A percentile compares a stretch with the other conserved stretches of the same genome.
These are phyloP conservation scores for Halcyon badia DNA, from an alignment of 2,797 vertebrate genomes.

Conservation along the genomic window DNA sequence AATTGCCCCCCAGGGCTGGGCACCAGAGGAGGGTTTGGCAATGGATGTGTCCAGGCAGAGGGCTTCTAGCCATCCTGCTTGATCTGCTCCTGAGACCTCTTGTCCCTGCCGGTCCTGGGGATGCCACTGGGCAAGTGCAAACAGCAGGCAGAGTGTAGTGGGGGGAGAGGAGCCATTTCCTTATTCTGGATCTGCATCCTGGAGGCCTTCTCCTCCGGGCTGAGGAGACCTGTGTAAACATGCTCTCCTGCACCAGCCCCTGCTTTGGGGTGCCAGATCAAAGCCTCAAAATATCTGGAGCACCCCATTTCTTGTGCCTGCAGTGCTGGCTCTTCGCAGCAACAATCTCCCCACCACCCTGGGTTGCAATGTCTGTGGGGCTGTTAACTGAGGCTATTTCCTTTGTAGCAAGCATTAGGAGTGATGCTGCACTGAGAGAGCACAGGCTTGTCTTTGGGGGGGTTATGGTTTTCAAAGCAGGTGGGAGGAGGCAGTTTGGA, in stretches of 20 bases:
- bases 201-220: background rate
- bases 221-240: background rate
- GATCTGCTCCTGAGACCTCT: background rate
- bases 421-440: rapidly evolving
- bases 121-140: background rate
- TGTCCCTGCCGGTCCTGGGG: background rate
- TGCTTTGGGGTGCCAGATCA: background rate
- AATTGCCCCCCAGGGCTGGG: background rate
- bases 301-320: background rate
- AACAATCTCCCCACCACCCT: background rate
- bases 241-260: background rate
- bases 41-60: background rate
- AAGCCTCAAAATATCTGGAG: background rate
- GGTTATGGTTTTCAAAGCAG: background rate
- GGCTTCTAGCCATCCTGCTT: background rate
- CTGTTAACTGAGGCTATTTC: background rate
- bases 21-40: background rate
- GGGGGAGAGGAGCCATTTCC: background rate
- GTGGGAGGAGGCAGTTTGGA: background rate
- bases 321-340: background rate
- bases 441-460: background rate
- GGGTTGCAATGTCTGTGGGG: rapidly evolving
- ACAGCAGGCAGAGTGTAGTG: background rate
- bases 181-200: background rate
- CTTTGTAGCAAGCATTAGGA: background rate